A percentile compares a stretch with the other conserved stretches of the same genome.
These are phyloP conservation scores for Chironomus striatipennis DNA, from an alignment of 1,140 invertebrate species.

Conservation along the genomic window DNA sequence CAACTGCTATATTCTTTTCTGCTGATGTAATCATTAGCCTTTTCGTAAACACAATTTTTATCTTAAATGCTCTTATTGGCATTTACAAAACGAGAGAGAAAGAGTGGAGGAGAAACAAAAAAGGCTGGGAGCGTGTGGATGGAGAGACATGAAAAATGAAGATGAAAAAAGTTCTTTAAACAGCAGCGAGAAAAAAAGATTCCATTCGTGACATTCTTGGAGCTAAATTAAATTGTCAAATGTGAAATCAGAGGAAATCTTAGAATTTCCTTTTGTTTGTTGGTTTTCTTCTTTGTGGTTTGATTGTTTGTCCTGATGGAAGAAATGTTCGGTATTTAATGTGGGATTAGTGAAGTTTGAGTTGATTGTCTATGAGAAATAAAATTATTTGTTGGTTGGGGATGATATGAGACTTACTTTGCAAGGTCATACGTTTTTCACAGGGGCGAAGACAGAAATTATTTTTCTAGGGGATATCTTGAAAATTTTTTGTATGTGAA, in stretches of 20 bases:
- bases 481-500: too few relatives aligned
- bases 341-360: too few relatives aligned
- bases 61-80: background rate
- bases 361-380: too few relatives aligned
- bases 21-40: conserved; percentile 12
- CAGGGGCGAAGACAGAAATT: too few relatives aligned
- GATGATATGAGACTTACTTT: too few relatives aligned
- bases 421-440: too few relatives aligned
- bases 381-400: too few relatives aligned
- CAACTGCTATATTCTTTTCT: background rate
- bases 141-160: background rate
- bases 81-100: background rate
- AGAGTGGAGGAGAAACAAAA: too few relatives aligned
- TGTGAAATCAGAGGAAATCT: conserved; percentile 12
- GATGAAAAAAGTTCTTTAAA: background rate
- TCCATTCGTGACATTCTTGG: background rate
- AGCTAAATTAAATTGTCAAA: conserved; percentile 8
- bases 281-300: background rate
- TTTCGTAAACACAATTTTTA: conserved; percentile 14
- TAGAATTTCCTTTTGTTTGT: background rate
- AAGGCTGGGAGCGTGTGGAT: too few relatives aligned
- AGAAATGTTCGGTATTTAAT: background rate
- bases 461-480: too few relatives aligned
- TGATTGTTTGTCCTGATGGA: too few relatives aligned
- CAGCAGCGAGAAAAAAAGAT: background rate